phyloP scores from a whole-genome alignment of 2,113 vertebrate species.

The Lophotis ruficrista region DNA sequence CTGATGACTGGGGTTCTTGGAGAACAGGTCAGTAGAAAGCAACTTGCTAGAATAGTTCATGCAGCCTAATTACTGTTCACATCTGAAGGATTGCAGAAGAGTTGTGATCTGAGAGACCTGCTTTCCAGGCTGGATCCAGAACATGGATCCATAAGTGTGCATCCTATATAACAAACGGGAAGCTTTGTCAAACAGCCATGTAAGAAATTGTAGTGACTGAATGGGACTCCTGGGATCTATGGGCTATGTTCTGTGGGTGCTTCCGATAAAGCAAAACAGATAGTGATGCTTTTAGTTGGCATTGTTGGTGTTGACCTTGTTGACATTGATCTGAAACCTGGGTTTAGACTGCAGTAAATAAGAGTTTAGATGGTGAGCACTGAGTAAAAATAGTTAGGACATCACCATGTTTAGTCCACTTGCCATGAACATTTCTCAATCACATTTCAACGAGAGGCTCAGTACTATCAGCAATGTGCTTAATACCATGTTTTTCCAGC shows the following conservation, averaged over 20 bases:
- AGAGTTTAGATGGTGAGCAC: neutral
- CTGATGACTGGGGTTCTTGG: neutral
- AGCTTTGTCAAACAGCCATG: neutral
- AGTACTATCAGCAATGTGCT: neutral
- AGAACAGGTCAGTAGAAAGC: neutral
- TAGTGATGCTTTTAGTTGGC: neutral
- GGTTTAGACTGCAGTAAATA: neutral
- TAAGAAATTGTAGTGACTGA: neutral
- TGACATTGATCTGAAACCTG: neutral
- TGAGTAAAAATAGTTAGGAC: neutral
- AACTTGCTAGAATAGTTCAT: neutral
- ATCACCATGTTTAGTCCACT: neutral
- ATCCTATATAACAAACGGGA: neutral
- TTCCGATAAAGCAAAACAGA: neutral
- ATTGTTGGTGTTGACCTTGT: neutral
- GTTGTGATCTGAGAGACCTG: fast-evolving
- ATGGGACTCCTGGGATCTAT: neutral
- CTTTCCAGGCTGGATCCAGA: neutral
- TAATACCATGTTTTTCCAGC: neutral
- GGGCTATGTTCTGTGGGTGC: neutral
- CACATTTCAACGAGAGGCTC: neutral
- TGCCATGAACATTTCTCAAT: neutral
- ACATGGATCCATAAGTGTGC: fast-evolving
- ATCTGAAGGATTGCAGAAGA: neutral
- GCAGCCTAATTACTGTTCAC: neutral